Evolutionary conservation across 1,140 invertebrate genomes (phyloP).

Genomic region (Drosophila pseudoananassae): DNA sequence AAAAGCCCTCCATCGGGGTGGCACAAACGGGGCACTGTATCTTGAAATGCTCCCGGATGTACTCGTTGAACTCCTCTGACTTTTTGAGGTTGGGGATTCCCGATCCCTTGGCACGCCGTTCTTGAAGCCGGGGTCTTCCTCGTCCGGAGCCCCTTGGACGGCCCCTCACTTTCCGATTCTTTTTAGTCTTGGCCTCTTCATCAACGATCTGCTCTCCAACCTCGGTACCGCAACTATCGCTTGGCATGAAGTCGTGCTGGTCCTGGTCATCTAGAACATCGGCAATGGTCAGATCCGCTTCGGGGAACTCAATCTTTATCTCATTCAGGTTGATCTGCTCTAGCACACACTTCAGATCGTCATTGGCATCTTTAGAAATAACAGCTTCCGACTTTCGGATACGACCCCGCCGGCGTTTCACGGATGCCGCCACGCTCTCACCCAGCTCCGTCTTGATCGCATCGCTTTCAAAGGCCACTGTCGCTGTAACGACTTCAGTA

Average conservation of each 20-base stretch:
- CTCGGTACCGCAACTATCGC: constrained; percentile 19
- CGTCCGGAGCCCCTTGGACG: constrained; percentile 12
- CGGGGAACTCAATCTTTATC: constrained; percentile 70
- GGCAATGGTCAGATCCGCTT: constrained; percentile 65
- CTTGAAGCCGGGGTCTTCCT: not conserved
- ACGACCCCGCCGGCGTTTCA: constrained; percentile 65
- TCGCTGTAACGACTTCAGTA: not conserved
- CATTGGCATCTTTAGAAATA: constrained; percentile 32
- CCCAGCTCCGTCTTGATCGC: constrained; percentile 18
- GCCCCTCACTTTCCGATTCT: constrained; percentile 1
- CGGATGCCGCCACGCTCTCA: constrained; percentile 59
- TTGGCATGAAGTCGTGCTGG: not conserved
- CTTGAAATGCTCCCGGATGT: constrained; percentile 59
- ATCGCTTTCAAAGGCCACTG: not conserved
- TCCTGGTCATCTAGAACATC: constrained; percentile 65
- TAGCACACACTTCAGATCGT: constrained; percentile 55
- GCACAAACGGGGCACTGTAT: constrained; percentile 58
- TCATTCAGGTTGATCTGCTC: constrained; percentile 73
- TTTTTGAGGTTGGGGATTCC: constrained; percentile 42
- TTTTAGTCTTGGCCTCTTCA: constrained; percentile 32
- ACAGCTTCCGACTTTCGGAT: constrained; percentile 44
- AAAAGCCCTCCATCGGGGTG: constrained; percentile 45
- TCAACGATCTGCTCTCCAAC: constrained; percentile 42
- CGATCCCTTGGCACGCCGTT: constrained; percentile 2
- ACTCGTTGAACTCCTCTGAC: constrained; percentile 65